Conservation (phyloP, 2,797 vertebrate genomes). For the Sebastes steindachneri region DNA sequence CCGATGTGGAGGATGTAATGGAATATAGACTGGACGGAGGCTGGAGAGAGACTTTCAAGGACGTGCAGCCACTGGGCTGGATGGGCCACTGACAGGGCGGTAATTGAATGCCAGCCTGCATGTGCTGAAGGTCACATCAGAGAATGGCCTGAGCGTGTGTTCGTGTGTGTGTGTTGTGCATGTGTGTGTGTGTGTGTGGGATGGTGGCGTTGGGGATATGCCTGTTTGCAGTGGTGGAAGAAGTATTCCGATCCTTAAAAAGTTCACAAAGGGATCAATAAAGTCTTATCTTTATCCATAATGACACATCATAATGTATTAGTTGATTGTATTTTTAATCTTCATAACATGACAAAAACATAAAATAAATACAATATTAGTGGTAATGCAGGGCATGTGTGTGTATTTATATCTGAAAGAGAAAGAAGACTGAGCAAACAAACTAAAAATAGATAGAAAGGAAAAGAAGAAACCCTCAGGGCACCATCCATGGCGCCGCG, state of each 20-base stretch:
- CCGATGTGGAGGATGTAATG: constrained; percentile 71
- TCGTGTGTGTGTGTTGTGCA: constrained; percentile 29
- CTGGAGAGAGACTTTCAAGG: constrained; percentile 77
- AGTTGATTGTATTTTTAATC: no score
- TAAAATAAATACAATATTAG: neutral
- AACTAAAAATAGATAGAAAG: no score
- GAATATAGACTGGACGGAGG: constrained; percentile 75
- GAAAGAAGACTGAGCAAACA: no score
- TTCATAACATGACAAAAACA: neutral
- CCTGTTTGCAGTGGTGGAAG: neutral
- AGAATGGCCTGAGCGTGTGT: constrained; percentile 48
- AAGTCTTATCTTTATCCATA: no score
- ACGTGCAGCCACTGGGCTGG: constrained; percentile 74
- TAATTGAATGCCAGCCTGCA: constrained; percentile 82
- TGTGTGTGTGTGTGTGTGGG: no score
- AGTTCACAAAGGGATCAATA: neutral
- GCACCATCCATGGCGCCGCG: neutral
- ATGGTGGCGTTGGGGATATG: neutral
- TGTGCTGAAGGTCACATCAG: constrained; percentile 82
- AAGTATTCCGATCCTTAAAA: neutral
- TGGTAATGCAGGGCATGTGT: neutral
- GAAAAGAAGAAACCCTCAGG: neutral
- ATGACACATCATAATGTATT: no score
- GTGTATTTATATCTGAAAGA: neutral
- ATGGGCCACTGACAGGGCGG: constrained; percentile 79